Percentiles rank a stretch among this genome's conserved stretches.
Conservation (phyloP, 2,797 vertebrate species). For the Xenopus petersii region DNA sequence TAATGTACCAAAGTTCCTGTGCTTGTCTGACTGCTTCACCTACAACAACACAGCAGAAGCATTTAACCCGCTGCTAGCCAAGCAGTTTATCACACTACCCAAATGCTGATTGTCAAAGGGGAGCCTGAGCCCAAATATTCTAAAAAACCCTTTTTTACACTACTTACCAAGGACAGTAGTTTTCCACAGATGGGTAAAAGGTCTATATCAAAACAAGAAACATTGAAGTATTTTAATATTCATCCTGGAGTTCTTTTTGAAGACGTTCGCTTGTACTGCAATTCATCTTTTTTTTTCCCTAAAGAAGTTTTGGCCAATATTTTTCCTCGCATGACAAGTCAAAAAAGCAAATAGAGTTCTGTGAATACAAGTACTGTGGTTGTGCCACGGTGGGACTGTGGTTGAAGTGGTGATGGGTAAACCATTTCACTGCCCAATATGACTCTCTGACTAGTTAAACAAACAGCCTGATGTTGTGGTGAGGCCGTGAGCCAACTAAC, state of each 20-base stretch:
- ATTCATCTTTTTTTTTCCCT: conserved; percentile 9
- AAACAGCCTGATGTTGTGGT: conserved; percentile 64
- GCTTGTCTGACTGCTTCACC: no score
- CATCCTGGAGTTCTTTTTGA: not conserved
- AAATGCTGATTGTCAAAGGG: no score
- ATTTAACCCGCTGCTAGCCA: no score
- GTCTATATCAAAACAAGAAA: no score
- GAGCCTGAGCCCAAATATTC: no score
- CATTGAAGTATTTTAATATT: no score
- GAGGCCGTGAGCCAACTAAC: conserved; percentile 63
- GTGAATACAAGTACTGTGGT: conserved; percentile 73
- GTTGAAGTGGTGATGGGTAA: conserved; percentile 61
- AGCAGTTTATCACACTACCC: no score
- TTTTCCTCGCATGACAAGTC: conserved; percentile 50
- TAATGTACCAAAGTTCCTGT: no score
- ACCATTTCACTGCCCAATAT: conserved; percentile 61
- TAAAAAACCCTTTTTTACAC: no score
- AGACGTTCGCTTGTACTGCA: conserved; percentile 23
- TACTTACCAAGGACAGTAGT: no score
- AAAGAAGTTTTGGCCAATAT: conserved; percentile 41
- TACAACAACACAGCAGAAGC: no score
- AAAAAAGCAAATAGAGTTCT: conserved; percentile 60
- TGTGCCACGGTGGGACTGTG: conserved; percentile 57
- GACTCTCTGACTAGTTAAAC: conserved; percentile 60
- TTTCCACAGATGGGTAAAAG: no score